Conservation (phyloP, 2,113 vertebrate genomes). For the Pleuronectes platessa region DNA sequence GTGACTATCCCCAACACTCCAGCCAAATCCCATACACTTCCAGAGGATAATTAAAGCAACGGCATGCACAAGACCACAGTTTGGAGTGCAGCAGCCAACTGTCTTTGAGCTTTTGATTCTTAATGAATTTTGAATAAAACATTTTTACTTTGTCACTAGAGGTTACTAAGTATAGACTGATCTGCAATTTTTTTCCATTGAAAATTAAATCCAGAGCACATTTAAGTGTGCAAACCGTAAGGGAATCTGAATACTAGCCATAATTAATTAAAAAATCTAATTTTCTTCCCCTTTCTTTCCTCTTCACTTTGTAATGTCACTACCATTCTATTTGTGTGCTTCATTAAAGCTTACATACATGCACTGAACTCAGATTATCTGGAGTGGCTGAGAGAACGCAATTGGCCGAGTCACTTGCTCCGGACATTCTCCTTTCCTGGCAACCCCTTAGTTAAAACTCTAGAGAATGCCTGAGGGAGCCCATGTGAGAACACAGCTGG, state of each 20-base stretch:
- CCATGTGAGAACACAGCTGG: too few species aligned
- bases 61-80: background rate
- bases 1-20: too few species aligned
- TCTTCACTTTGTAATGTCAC: background rate
- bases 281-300: background rate
- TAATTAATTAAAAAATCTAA: background rate
- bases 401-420: too few species aligned
- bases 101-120: background rate
- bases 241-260: background rate
- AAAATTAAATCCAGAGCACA: background rate
- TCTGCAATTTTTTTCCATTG: background rate
- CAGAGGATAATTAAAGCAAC: background rate
- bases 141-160: background rate
- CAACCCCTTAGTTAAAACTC: background rate
- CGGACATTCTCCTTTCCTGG: background rate
- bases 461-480: too few species aligned
- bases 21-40: background rate
- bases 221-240: background rate
- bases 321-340: background rate
- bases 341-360: too few species aligned
- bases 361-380: too few species aligned
- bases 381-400: too few species aligned
- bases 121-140: background rate
- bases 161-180: background rate
- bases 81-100: background rate